A percentile compares a stretch with the other conserved stretches of the same genome.
Conservation (phyloP, 2,888 invertebrate genomes). For the Abrostola tripartita region DNA sequence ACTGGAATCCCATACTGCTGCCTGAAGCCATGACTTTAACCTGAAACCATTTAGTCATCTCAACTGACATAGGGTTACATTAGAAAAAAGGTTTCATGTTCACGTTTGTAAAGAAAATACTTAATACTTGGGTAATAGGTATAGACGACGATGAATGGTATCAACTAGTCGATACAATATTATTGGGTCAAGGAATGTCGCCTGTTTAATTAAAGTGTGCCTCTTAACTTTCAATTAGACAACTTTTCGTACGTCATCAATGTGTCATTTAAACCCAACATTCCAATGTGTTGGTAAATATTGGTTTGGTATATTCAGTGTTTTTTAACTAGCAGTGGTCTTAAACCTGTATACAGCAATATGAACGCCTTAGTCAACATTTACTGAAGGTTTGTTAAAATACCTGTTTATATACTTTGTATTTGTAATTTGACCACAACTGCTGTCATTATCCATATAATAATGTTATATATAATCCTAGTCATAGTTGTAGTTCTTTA, state of each 20-base stretch:
- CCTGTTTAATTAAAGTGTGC: neutral
- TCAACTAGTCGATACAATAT: neutral
- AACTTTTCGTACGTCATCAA: neutral
- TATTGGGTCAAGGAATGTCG: neutral
- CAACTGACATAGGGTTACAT: neutral
- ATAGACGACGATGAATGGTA: no score
- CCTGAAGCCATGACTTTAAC: constrained; percentile 83
- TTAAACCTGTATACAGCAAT: no score
- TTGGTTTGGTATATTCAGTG: neutral
- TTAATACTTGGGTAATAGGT: no score
- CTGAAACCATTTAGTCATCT: constrained; percentile 60
- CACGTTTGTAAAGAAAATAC: no score
- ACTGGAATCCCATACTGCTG: constrained; percentile 87
- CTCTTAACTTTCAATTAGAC: neutral
- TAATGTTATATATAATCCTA: no score
- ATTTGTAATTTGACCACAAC: no score
- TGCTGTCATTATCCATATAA: no score
- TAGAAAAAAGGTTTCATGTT: neutral
- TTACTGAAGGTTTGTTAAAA: no score
- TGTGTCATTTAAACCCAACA: neutral
- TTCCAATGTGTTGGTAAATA: neutral
- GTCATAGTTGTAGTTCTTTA: no score
- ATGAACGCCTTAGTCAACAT: no score
- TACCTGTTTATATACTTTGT: no score
- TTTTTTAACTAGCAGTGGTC: no score